These are phyloP conservation scores for Spicauda simplicius DNA, from an alignment of 2,888 invertebrate genomes.

Conservation along the genomic window DNA sequence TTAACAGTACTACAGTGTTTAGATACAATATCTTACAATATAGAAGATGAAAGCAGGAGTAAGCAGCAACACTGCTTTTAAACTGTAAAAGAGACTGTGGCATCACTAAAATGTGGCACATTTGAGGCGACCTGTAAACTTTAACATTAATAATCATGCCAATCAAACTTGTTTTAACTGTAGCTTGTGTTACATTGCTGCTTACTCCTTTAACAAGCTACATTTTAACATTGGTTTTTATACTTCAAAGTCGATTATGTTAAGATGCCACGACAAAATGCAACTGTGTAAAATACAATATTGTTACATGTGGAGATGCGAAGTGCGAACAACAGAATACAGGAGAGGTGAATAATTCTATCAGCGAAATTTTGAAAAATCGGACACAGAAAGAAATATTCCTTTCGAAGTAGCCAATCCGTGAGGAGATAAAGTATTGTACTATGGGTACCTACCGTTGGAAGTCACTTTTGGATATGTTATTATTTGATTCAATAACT, in stretches of 20 bases:
- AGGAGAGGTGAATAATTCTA: constrained; percentile 30
- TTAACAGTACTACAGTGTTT: constrained; percentile 76
- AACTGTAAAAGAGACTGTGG: constrained; percentile 10
- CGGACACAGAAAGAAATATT: constrained; percentile 31
- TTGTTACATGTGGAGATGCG: constrained; percentile 67
- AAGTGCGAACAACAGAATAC: constrained; percentile 67
- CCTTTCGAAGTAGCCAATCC: constrained; percentile 35
- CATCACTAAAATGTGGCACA: background rate
- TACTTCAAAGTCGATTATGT: constrained; percentile 50
- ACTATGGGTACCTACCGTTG: constrained; percentile 31
- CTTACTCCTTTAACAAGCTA: constrained; percentile 78
- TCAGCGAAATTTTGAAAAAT: constrained; percentile 31
- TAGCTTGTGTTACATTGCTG: constrained; percentile 51
- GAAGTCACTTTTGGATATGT: constrained; percentile 28
- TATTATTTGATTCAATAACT: background rate
- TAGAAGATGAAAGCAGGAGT: constrained; percentile 75
- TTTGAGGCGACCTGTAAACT: background rate
- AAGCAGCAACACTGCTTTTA: constrained; percentile 59
- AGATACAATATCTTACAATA: constrained; percentile 73
- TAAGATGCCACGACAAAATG: constrained; percentile 75
- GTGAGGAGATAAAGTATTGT: constrained; percentile 13
- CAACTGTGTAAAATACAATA: constrained; percentile 71
- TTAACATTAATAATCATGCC: background rate
- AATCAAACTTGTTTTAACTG: background rate
- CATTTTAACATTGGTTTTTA: constrained; percentile 59